Conservation (phyloP, 2,888 invertebrate genomes). For the Ecliptopera silaceata region DNA sequence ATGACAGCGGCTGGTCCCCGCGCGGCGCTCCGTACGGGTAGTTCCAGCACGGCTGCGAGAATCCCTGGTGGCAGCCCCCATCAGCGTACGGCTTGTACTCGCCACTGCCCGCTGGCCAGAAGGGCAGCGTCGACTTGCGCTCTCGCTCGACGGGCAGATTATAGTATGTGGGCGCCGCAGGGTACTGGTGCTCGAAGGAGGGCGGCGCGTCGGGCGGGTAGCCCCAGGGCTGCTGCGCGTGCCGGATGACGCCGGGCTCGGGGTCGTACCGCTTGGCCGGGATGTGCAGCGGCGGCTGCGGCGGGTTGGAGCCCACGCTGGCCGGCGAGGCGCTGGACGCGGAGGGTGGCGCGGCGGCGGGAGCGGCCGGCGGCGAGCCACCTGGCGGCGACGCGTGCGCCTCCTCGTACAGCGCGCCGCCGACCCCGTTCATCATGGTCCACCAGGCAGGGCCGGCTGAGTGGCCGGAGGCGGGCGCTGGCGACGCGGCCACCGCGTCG, state of each 20-base stretch:
- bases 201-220: constrained; percentile 87
- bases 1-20: constrained; percentile 86
- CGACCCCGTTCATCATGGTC: constrained; percentile 91
- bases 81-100: constrained; percentile 85
- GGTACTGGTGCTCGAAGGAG: constrained; percentile 87
- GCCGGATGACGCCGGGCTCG: constrained; percentile 89
- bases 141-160: constrained; percentile 87
- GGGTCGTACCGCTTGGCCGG: constrained; percentile 91
- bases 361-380: constrained; percentile 86
- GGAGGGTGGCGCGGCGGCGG: constrained; percentile 85
- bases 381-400: constrained; percentile 83
- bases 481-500: constrained; percentile 86
- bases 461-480: constrained; percentile 92
- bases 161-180: constrained; percentile 88
- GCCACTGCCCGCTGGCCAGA: constrained; percentile 86
- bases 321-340: constrained; percentile 83
- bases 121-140: constrained; percentile 85
- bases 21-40: constrained; percentile 86
- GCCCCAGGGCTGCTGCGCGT: constrained; percentile 90
- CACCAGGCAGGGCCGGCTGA: constrained; percentile 93
- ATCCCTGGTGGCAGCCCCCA: constrained; percentile 86
- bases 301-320: constrained; percentile 86
- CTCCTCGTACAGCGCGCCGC: constrained; percentile 91
- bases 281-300: constrained; percentile 93
- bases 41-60: constrained; percentile 89